Percentiles rank a stretch among this genome's conserved stretches.
These are phyloP conservation scores for Nesogale talazaci DNA, from an alignment of 2,113 vertebrate genomes.

Conservation along the genomic window DNA sequence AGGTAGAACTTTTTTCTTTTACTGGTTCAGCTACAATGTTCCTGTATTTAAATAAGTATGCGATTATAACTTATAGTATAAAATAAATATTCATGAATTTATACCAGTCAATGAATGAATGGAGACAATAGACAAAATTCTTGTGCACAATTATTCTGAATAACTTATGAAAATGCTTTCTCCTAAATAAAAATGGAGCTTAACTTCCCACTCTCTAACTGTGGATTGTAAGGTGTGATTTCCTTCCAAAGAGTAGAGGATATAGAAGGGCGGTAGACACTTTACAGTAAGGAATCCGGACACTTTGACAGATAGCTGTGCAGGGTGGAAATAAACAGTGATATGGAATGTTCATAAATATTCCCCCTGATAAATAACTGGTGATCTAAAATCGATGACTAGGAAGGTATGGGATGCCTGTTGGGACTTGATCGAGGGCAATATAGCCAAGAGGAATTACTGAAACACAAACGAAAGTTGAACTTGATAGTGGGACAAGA, in stretches of 20 bases:
- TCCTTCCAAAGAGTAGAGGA: not conserved
- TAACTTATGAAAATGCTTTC: not conserved
- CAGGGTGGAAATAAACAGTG: not conserved
- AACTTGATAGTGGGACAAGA: no score
- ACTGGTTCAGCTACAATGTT: no score
- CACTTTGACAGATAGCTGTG: not conserved
- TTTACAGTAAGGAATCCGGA: not conserved
- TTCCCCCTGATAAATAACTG: not conserved
- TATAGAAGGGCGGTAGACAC: not conserved
- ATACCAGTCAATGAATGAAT: not conserved
- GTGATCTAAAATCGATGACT: no score
- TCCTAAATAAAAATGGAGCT: not conserved
- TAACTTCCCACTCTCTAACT: no score
- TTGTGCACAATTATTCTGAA: not conserved
- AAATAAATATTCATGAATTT: no score
- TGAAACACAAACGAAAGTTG: no score
- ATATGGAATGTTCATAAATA: not conserved
- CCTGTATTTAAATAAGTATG: no score
- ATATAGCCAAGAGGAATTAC: no score
- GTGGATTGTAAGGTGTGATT: not conserved
- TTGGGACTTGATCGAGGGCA: no score
- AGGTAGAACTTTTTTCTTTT: no score
- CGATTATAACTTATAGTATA: no score
- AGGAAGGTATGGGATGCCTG: no score
- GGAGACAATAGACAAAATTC: not conserved